Evolutionary conservation across 1,140 invertebrate species (phyloP), one percentile per base, ranked within the genome.

Genomic region (Nymphalis io): DNA sequence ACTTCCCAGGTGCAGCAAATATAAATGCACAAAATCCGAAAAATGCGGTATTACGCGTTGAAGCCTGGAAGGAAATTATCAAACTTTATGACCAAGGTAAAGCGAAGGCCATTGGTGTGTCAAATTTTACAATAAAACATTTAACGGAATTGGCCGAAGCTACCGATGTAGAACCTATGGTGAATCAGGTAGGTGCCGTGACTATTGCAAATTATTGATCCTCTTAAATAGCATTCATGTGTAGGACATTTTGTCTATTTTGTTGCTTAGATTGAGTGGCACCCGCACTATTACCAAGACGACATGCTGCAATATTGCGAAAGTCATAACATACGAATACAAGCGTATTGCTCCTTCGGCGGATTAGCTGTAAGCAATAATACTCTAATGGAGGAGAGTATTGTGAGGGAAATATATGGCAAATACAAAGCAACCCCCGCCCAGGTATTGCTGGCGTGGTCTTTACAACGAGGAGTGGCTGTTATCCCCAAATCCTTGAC

Each of bases 261-360:
- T 62, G 72, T 82, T 85, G 48, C 12, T 10, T 89, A 97, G 95
- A 94, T 97, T 38, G 96, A 98, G 88, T 95, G 94, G 84, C 96
- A 97, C 92, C 96, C 95, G 0, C 95, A 95, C 79, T 95, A 94
- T 82, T 93, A 93, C 63, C 95, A 97, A 81, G 80, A 90, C 4
- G 93, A 94, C 15, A 81, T 98, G 12, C 83, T 93, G 27, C 74
- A 93, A 16, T 95, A 94, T 75, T 97, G 96, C 81, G 86, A 93
- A 38, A 75, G 93, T 55, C 89, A 95, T 73, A 92, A 93, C 2
- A 97, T 97, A 78, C 85, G 94, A 40, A 76, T 97, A 11, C 96
- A 96, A 91, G 96, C 96, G 8, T 98, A 97, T 85, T 95, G 94
- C 18, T 96, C 96, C 1, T 89, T 98, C 48, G 96, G 96, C 20